These are phyloP conservation scores for Tribolium madens DNA, from an alignment of 1,140 invertebrate genomes.

Conservation along the genomic window DNA sequence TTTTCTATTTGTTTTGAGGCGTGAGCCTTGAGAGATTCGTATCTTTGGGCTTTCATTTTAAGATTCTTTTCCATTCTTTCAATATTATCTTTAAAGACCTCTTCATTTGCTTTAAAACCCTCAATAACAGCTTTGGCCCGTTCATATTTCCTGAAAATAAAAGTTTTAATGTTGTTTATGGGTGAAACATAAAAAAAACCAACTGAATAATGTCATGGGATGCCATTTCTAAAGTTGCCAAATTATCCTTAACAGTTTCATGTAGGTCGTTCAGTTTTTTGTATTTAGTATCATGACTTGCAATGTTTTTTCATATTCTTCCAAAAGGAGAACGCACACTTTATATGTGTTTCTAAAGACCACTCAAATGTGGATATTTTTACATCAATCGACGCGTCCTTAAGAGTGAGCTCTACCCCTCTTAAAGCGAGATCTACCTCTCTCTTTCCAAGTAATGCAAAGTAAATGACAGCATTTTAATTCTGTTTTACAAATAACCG, in stretches of 20 bases:
- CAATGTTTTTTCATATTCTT: constrained; percentile 59
- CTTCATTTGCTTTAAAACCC: constrained; percentile 72
- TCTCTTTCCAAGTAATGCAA: too few relatives aligned
- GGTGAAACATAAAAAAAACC: background rate
- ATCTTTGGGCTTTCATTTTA: constrained; percentile 69
- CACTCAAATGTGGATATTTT: too few relatives aligned
- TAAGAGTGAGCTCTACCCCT: too few relatives aligned
- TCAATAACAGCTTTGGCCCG: constrained; percentile 70
- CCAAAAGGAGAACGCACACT: too few relatives aligned
- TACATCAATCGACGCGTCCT: too few relatives aligned
- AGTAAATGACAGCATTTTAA: too few relatives aligned
- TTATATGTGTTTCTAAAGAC: too few relatives aligned
- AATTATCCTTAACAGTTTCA: constrained; percentile 53
- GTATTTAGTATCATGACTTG: constrained; percentile 48
- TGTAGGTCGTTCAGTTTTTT: constrained; percentile 55
- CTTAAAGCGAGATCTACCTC: too few relatives aligned
- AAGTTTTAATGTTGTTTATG: constrained; percentile 1
- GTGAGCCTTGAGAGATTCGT: constrained; percentile 68
- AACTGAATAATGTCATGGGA: constrained; percentile 58
- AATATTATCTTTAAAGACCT: constrained; percentile 68
- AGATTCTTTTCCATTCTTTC: constrained; percentile 67
- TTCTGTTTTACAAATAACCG: too few relatives aligned
- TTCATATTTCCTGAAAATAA: constrained; percentile 68
- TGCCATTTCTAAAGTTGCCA: constrained; percentile 57
- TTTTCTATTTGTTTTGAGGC: constrained; percentile 70